Evolutionary conservation across 2,888 invertebrate genomes (phyloP), one percentile per base, ranked within the genome.

Genomic region (Aleiodes leptofemur): DNA sequence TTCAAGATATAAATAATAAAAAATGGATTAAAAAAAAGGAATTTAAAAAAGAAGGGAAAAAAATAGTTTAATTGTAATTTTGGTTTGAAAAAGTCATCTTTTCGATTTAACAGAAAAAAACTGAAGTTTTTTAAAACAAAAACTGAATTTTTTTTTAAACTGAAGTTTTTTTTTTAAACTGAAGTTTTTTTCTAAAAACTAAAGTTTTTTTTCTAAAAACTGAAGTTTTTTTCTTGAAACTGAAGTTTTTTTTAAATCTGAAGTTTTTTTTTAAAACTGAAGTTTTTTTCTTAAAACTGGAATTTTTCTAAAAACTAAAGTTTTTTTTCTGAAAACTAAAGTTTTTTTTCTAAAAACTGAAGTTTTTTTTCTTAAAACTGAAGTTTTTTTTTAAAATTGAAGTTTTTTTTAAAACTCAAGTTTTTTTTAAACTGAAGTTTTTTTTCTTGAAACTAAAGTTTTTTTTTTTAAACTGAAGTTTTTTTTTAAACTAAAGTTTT

Each of bases 271-370:
- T 1, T 14, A 55, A 55, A 9, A 72, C 70, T 61, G 29, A 57
- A 66, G 76, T 80, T 1, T 23, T 74, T 79, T 77, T 82, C 78
- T 79, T 82, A 83, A n/a, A n/a, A n/a, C n/a, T n/a, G n/a, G n/a
- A n/a, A n/a, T n/a, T n/a, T 79, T 77, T 23, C 2, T 1, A 55
- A 55, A 55, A 9, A 72, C 70, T 61, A 14, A 57, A 66, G 76
- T 80, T 1, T 23, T 74, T 79, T 77, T 82, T 78, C n/a, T n/a
- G n/a, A n/a, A n/a, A n/a, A n/a, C n/a, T n/a, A n/a, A n/a, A n/a
- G n/a, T n/a, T n/a, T n/a, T n/a, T n/a, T 79, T 77, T 23, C 2
- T 1, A 55, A 55, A 55, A 9, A 72, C 70, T 61, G 29, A 57
- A 66, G 76, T 80, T 1, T 23, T 74, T 79, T 77, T 82, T 78